phyloP scores from a whole-genome alignment of 2,888 invertebrate genomes.

The Tholera decimalis region DNA sequence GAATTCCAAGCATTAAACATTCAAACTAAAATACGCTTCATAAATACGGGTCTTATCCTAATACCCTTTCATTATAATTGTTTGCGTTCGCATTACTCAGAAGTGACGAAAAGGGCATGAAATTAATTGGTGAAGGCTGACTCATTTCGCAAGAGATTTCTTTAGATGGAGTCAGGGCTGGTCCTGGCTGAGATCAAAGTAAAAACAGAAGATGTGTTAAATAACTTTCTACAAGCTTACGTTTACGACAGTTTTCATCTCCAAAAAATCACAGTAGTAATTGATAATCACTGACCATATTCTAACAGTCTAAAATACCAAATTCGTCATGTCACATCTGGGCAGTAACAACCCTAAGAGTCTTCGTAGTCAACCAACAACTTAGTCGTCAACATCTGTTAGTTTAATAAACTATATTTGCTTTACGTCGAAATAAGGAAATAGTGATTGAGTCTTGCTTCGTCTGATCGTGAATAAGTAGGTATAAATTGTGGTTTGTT shows the following conservation, averaged over 20 bases:
- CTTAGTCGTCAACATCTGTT: slow-evolving; percentile 27
- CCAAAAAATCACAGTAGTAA: too few species aligned
- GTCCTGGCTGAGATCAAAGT: slow-evolving; percentile 1
- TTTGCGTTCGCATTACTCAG: slow-evolving; percentile 53
- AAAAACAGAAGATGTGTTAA: background rate
- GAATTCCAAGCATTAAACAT: slow-evolving; percentile 58
- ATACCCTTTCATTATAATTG: slow-evolving; percentile 61
- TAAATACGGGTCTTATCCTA: slow-evolving; percentile 62
- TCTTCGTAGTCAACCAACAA: slow-evolving; percentile 25
- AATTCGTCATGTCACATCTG: background rate
- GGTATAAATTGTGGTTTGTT: slow-evolving; percentile 1
- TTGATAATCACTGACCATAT: slow-evolving; percentile 2
- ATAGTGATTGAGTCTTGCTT: slow-evolving; percentile 32
- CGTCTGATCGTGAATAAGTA: slow-evolving; percentile 26
- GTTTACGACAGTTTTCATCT: too few species aligned
- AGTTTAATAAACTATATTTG: slow-evolving; percentile 29
- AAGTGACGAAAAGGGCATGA: slow-evolving; percentile 59
- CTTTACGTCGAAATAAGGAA: slow-evolving; percentile 46
- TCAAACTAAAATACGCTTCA: slow-evolving; percentile 60
- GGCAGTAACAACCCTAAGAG: slow-evolving; percentile 25
- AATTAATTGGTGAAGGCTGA: slow-evolving; percentile 58
- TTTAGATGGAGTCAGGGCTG: slow-evolving; percentile 43
- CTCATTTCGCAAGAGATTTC: slow-evolving; percentile 57
- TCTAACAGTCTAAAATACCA: background rate
- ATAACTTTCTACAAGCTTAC: background rate